Conservation (phyloP, 2,888 invertebrate species). For the Philereme vetulata region DNA sequence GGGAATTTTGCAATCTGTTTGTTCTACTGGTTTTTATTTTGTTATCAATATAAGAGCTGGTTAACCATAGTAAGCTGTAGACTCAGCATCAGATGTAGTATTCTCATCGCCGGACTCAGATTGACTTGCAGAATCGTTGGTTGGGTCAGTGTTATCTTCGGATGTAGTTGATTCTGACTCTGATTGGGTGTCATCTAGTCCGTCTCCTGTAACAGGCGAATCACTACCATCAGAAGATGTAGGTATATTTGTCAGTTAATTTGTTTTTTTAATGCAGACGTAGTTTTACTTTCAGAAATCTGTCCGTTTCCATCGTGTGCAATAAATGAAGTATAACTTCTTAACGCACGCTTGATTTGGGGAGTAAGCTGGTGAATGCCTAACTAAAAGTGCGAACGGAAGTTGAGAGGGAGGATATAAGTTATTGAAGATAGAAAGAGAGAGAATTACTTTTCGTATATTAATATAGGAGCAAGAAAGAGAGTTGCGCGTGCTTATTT, state of each 20-base stretch:
- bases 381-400: too few relatives aligned
- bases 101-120: background rate
- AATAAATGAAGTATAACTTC: constrained; percentile 18
- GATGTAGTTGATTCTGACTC: background rate
- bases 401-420: too few relatives aligned
- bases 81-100: background rate
- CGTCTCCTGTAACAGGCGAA: constrained; percentile 24
- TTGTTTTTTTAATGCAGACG: constrained; percentile 10
- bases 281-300: constrained; percentile 17
- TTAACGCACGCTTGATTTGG: too few relatives aligned
- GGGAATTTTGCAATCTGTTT: constrained; percentile 15
- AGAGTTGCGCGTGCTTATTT: too few relatives aligned
- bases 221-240: constrained; percentile 17
- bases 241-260: background rate
- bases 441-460: too few relatives aligned
- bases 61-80: constrained; percentile 14
- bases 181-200: background rate
- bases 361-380: too few relatives aligned
- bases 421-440: too few relatives aligned
- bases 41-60: background rate
- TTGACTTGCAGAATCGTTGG: constrained; percentile 1
- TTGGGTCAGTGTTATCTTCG: background rate
- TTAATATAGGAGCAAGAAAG: too few relatives aligned
- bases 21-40: background rate
- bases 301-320: constrained; percentile 14